phyloP scores from a whole-genome alignment of 1,140 invertebrate species.

The Conus ventricosus region DNA sequence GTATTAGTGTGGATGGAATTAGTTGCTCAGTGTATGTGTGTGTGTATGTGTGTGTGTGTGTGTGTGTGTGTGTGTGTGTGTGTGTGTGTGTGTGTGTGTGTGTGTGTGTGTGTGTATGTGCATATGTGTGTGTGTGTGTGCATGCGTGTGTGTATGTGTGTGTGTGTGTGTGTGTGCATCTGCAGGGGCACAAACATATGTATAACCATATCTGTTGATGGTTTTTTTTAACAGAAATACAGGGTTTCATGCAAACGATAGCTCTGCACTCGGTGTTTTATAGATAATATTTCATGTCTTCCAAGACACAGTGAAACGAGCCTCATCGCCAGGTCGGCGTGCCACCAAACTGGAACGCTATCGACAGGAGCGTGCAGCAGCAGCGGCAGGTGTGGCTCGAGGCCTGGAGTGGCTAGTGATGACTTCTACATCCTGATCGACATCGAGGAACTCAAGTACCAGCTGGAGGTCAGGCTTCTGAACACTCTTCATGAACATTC shows the following conservation, averaged over 20 bases:
- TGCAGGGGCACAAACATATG: too few species aligned
- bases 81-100: background rate
- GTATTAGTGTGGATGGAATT: background rate
- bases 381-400: slow-evolving; percentile 49
- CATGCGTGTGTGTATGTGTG: background rate
- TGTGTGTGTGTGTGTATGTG: background rate
- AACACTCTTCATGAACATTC: background rate
- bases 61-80: slow-evolving; percentile 5
- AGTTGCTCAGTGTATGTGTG: background rate
- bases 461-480: slow-evolving; percentile 64
- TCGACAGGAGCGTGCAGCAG: slow-evolving; percentile 63
- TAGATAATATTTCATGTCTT: background rate
- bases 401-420: slow-evolving; percentile 67
- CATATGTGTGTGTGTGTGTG: background rate
- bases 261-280: too few species aligned
- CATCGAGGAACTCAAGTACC: slow-evolving; percentile 72
- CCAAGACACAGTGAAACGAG: slow-evolving; percentile 59
- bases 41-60: slow-evolving; percentile 4
- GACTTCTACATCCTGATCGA: slow-evolving; percentile 72
- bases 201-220: background rate
- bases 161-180: background rate
- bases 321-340: slow-evolving; percentile 47
- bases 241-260: too few species aligned
- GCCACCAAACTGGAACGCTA: slow-evolving; percentile 67
- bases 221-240: background rate